Conservation (phyloP, 2,113 vertebrate species). For the Noctilio leporinus region DNA sequence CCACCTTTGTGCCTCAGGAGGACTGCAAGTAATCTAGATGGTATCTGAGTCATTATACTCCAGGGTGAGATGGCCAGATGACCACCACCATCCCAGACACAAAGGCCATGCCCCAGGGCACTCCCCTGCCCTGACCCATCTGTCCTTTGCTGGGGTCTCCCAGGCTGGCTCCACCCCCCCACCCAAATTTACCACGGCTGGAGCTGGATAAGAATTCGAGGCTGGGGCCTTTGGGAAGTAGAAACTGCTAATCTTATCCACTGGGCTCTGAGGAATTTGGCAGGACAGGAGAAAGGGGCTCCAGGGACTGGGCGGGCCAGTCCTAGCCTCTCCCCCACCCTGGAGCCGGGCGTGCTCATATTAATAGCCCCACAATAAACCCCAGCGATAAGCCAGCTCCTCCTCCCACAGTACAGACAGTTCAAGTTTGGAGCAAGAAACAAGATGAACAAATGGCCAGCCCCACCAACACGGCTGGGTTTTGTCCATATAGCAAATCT, state of each 20-base stretch:
- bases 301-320: neutral
- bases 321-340: neutral
- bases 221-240: slow-evolving; percentile 37
- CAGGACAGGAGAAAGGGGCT: slow-evolving; percentile 43
- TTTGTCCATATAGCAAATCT: neutral
- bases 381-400: neutral
- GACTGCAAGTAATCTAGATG: too few species aligned
- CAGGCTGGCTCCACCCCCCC: neutral
- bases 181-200: neutral
- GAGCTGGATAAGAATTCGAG: neutral
- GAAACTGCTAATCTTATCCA: slow-evolving; percentile 59
- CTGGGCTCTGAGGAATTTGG: slow-evolving; percentile 63
- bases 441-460: neutral
- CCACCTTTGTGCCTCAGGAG: too few species aligned
- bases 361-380: neutral
- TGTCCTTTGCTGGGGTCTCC: neutral
- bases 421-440: neutral
- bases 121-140: neutral
- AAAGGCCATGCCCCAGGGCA: too few species aligned
- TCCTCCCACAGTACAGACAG: neutral
- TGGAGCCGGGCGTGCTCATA: neutral
- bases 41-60: too few species aligned
- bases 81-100: too few species aligned
- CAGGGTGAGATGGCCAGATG: too few species aligned
- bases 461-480: neutral